Evolutionary conservation across 2,113 vertebrate genomes (phyloP).

Genomic region (Chelonoidis abingdonii): DNA sequence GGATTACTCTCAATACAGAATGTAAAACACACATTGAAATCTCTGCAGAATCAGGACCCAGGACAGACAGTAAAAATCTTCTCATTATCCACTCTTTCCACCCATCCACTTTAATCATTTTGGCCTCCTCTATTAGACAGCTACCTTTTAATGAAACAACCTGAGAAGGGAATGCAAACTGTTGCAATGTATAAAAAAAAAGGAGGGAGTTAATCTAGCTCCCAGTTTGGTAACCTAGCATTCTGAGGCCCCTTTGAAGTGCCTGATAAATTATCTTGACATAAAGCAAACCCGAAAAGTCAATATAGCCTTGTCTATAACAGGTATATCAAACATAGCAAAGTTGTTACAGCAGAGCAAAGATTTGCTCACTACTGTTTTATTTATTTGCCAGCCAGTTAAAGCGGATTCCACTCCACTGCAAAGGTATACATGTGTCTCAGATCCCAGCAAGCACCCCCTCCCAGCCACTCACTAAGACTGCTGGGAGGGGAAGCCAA

Average conservation of each 20-base stretch:
- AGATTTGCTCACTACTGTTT: neutral
- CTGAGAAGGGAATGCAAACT: neutral
- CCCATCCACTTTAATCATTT: neutral
- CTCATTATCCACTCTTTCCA: neutral
- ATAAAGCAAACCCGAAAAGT: neutral
- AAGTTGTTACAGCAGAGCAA: neutral
- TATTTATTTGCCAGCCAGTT: neutral
- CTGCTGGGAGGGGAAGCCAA: neutral
- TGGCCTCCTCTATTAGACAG: neutral
- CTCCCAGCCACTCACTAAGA: neutral
- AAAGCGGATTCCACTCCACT: neutral
- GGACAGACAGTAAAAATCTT: neutral
- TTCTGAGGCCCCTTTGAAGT: neutral
- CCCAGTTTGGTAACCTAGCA: neutral
- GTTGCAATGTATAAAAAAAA: neutral
- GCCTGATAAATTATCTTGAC: neutral
- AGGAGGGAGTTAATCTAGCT: neutral
- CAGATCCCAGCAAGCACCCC: neutral
- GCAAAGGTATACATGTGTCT: neutral
- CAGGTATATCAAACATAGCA: neutral
- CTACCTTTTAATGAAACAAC: neutral
- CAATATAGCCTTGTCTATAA: neutral
- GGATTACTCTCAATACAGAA: neutral
- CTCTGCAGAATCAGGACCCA: neutral
- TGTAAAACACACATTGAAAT: neutral